These are phyloP conservation scores for Ceuthmochares aereus DNA, from an alignment of 2,113 vertebrate species.

Conservation along the genomic window DNA sequence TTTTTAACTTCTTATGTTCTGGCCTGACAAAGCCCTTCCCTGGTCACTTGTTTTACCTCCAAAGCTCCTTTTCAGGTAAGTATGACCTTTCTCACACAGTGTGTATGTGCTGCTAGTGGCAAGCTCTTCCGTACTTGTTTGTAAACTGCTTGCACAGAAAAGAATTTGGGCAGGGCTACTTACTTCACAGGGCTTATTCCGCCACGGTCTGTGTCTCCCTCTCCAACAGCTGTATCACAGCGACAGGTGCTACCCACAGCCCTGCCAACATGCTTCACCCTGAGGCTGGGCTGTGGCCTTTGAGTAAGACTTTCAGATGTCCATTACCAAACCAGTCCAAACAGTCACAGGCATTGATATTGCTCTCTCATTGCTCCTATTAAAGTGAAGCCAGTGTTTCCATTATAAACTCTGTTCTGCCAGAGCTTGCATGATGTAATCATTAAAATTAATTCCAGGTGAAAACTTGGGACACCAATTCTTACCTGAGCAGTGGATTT, in stretches of 20 bases:
- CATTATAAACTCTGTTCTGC: background rate
- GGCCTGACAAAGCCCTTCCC: background rate
- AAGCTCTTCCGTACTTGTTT: background rate
- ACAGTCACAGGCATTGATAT: background rate
- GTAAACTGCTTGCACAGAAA: background rate
- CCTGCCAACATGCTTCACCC: background rate
- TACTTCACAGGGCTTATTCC: background rate
- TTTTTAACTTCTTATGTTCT: background rate
- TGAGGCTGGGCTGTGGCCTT: background rate
- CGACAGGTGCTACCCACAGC: background rate
- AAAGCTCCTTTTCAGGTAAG: background rate
- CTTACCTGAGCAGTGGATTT: background rate
- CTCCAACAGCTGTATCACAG: background rate
- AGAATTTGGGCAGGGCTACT: background rate
- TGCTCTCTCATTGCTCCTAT: background rate
- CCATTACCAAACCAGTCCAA: background rate
- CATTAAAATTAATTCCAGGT: conserved; percentile 37
- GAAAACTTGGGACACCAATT: background rate
- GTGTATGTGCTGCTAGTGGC: rapidly evolving
- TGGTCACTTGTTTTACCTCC: background rate
- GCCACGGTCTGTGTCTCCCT: rapidly evolving
- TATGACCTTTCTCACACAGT: background rate
- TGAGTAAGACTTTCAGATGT: background rate
- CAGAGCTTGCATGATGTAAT: background rate
- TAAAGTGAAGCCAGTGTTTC: conserved; percentile 6